Base-by-base conservation (phyloP, 2,797 vertebrate species). In the Danio aesculapii region DNA sequence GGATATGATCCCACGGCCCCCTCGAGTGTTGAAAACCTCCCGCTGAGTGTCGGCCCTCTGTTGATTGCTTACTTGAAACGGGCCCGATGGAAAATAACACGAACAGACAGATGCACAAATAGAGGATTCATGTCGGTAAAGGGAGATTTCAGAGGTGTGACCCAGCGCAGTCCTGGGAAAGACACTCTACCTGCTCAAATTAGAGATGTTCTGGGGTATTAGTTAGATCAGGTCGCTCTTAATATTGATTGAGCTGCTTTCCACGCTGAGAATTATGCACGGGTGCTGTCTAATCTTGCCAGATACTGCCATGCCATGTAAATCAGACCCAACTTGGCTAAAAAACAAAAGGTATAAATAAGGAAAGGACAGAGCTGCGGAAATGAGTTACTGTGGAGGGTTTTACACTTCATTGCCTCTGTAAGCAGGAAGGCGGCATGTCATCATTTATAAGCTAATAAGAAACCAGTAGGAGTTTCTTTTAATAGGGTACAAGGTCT, bases 381-480 rank as follows among this genome's bases (percentile, higher is more conserved):
- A 83, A 78, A 84, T 81, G 72, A 83, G 83, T 87, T 87, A 88
- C 84, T 83, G 80, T 49, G 57, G 76, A 88, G 71, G 76, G 49
- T 84, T 87, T 92, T 87, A 88, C 88, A 90, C 87, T 88, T 90
- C 64, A 88, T 91, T 86, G 89, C 21, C 8, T 6, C 62, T 10
- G 52, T 69, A 66, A 81, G 87, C 86, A 81, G 86, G 82, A 68
- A 74, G 76, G 83, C 5, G 67, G 82, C 75, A 86, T 82, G 84
- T 59, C 30, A 49, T 83, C 63, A 75, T 81, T 73, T 71, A 64
- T 46, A 72, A 43, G 62, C 73, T 55, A 41, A 63, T 49, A 53
- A 13, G 17, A 52, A 75, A 50, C 44, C 30, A 39, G 75, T 5
- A 16, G 30, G 2, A 39, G 16, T 6, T 8, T 58, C 17, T 46